Evolutionary conservation across 2,797 vertebrate genomes (phyloP), one percentile per base, ranked within the genome.

Genomic region (Anguilla pacifica): DNA sequence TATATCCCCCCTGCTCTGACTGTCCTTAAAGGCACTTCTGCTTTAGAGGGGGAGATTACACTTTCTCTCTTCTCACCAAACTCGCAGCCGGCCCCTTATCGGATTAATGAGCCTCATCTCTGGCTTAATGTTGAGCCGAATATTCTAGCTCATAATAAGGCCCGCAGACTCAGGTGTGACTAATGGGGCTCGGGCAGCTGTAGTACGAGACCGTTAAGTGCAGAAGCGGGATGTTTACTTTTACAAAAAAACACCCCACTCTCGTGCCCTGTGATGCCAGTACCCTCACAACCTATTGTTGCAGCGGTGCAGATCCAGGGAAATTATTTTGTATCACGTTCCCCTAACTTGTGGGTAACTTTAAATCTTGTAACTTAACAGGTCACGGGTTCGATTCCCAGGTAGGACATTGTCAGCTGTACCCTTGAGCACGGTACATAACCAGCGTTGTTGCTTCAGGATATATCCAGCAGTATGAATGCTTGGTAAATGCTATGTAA

Each of bases 81-180:
- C 72, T 53, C 55, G 6, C 83, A 82, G 70, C 43, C 46, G 19
- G 28, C 15, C 17, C 15, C 17, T 53, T 53, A 64, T 31, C 22
- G 43, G 84, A 88, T 86, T 81, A 88, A 83, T 88, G 39, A 86
- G 84, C 77, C 85, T 31, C 87, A 64, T 83, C 84, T 82, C 28
- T 11, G 43, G 46, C 57, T 64, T 64, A 61, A 43, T 64, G 39
- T 22, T 22, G 22, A 81, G 43, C 43, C 15, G 25, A 22, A 49
- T 49, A 81, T 49, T 81, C 4, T 49, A 9, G 6, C 10, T 1
- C 77, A 81, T 81, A 61, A 87, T 55, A 31, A 81, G 35, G 55
- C 6, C 35, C n/a, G 25, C 53, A 0, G 57, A 72, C 59, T 88
- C 84, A 64, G 84, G 70, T 86, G 84, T 88, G 84, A 85, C 74